Percentiles rank a stretch among this genome's conserved stretches.
Conservation (phyloP, 2,888 invertebrate species). For the Tipula lateralis region DNA sequence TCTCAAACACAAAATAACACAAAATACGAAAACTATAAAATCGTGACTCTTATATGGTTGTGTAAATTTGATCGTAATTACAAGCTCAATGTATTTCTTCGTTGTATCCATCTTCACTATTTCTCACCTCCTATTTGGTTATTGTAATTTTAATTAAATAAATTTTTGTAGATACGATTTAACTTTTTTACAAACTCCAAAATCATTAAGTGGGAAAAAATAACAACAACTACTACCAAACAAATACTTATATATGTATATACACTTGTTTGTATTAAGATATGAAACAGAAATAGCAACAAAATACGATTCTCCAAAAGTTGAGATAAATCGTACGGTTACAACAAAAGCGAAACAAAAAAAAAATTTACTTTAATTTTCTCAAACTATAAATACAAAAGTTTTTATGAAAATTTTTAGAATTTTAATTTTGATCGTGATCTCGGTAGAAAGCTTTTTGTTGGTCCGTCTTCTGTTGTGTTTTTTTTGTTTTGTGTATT, state of each 20-base stretch:
- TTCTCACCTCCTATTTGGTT: neutral
- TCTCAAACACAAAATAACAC: no score
- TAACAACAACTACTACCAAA: neutral
- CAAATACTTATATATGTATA: neutral
- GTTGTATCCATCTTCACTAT: neutral
- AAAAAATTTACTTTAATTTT: conserved; percentile 3
- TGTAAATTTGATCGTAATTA: no score
- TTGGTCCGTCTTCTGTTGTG: neutral
- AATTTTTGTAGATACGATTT: neutral
- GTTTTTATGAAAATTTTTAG: neutral
- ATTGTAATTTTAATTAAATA: neutral
- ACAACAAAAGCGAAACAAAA: neutral
- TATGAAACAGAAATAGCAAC: neutral
- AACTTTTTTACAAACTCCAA: neutral
- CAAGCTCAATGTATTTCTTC: neutral
- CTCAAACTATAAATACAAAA: conserved; percentile 1
- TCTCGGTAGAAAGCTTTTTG: neutral
- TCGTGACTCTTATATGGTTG: no score
- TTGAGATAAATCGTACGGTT: conserved; percentile 8
- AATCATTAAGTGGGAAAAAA: neutral
- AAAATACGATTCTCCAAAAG: neutral
- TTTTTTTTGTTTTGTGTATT: neutral
- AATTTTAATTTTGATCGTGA: conserved; percentile 14
- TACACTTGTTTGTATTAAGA: no score
- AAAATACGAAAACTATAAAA: no score